Conservation (phyloP, 2,797 vertebrate species). For the Microctenopoma stevenorrisi region DNA sequence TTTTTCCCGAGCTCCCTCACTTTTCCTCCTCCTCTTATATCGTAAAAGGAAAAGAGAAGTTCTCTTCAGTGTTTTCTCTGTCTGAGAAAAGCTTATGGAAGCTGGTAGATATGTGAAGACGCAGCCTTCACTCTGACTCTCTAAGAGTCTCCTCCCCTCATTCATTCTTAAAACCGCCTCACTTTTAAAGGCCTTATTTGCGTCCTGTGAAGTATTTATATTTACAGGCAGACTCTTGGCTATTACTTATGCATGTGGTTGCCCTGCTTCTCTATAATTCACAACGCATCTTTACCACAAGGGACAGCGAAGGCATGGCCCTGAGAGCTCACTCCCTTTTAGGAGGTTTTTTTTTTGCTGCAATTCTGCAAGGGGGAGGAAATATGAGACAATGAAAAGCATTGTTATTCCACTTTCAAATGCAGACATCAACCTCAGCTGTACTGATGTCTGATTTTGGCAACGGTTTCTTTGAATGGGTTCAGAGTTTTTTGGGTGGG, state of each 20-base stretch:
- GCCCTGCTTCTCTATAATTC: constrained; percentile 82
- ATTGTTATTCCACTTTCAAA: constrained; percentile 35
- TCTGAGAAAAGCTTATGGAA: constrained; percentile 31
- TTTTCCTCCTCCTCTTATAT: constrained; percentile 1
- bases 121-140: constrained; percentile 39
- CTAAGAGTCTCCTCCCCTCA: constrained; percentile 60
- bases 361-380: constrained; percentile 26
- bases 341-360: constrained; percentile 38
- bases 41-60: constrained; percentile 28
- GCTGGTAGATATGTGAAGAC: constrained; percentile 35
- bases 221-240: constrained; percentile 80
- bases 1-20: not conserved
- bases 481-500: not conserved
- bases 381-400: constrained; percentile 36
- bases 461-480: constrained; percentile 1
- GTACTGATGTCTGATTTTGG: constrained; percentile 25
- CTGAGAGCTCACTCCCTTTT: constrained; percentile 55
- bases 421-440: constrained; percentile 28
- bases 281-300: constrained; percentile 63
- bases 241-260: constrained; percentile 82
- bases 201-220: constrained; percentile 81
- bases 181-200: constrained; percentile 80
- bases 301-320: constrained; percentile 60
- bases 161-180: constrained; percentile 79
- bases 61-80: constrained; percentile 6